Base-by-base conservation (phyloP, 2,888 invertebrate genomes). In the Habrosyne pyritoides region DNA sequence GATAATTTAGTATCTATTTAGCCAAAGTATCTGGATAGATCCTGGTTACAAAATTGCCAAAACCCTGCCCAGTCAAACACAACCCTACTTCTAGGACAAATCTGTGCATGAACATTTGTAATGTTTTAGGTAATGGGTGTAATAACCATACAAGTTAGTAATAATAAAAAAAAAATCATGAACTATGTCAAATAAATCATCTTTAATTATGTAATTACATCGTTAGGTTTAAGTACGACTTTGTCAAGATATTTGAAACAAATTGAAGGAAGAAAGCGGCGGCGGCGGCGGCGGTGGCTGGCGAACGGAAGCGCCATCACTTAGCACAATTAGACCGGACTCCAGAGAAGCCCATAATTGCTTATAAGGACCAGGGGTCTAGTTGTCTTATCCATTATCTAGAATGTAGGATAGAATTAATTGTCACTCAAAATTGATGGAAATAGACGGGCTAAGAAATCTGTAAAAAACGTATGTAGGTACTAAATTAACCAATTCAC, bases 281-380 rank as follows among this genome's bases (percentile, higher is more conserved):
- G 42, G 55, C 55, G 51, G 55, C 53, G 33, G n/a, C 33, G 33
- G 33, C 69, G 70, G 67, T 2, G 42, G 42, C 42, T n/a, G 18
- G 42, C 42, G 42, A 18, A 42, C 79, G 81, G 81, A 83, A 79
- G 75, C 67, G 62, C 63, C 64, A 59, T 69, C 79, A 83, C 77
- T 83, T 81, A 82, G 71, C 71, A 72, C 80, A 84, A 82, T 83
- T 79, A 77, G 59, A 64, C 58, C 63, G 67, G 66, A 66, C 61
- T 68, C 66, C 60, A 64, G 62, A 55, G 33, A 33, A 33, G 33
- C 33, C 55, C 67, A 62, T 64, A 64, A 72, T 71, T 69, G 59
- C 61, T 58, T 42, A 63, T 53, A 59, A 60, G 55, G 30, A 50
- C 62, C 61, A 60, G 59, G 63, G 63, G 26, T 30, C 50, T 50